Evolutionary conservation across 1,140 invertebrate species (phyloP).

Genomic region (Choristoneura fumiferana): DNA sequence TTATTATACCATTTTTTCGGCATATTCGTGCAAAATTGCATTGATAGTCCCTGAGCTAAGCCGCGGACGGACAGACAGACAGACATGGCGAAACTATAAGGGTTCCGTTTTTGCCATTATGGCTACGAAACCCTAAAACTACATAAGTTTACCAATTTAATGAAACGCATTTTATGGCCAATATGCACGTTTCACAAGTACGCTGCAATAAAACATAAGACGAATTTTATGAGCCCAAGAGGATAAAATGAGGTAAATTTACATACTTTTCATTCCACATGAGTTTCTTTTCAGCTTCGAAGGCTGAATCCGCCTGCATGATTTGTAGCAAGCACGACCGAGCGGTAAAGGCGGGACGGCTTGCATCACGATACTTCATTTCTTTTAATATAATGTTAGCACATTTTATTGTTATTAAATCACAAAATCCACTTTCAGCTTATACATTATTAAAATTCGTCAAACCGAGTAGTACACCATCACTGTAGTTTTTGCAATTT

Average conservation of each 20-base stretch:
- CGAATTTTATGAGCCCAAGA: too few species aligned
- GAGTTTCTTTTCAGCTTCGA: constrained; percentile 56
- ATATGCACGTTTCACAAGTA: constrained; percentile 9
- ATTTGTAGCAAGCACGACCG: constrained; percentile 45
- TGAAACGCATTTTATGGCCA: not conserved
- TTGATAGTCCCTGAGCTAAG: constrained; percentile 24
- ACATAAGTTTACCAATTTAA: constrained; percentile 28
- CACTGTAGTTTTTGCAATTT: not conserved
- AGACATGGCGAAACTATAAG: too few species aligned
- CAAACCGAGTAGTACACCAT: not conserved
- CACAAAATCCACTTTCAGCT: too few species aligned
- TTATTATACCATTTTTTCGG: too few species aligned
- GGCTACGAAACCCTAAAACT: too few species aligned
- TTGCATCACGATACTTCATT: constrained; percentile 48
- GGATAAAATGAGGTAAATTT: not conserved
- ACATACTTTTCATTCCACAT: constrained; percentile 58
- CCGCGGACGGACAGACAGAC: too few species aligned
- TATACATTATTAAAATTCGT: too few species aligned
- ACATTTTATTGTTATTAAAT: not conserved
- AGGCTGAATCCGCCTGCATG: constrained; percentile 55
- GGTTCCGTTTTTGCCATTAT: too few species aligned
- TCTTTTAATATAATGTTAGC: not conserved
- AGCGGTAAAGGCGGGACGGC: constrained; percentile 36
- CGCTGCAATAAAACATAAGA: too few species aligned
- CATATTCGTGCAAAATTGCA: constrained; percentile 20